Percentiles rank a stretch among this genome's conserved stretches.
Conservation (phyloP, 2,888 invertebrate genomes). For the Hypolimnas misippus region DNA sequence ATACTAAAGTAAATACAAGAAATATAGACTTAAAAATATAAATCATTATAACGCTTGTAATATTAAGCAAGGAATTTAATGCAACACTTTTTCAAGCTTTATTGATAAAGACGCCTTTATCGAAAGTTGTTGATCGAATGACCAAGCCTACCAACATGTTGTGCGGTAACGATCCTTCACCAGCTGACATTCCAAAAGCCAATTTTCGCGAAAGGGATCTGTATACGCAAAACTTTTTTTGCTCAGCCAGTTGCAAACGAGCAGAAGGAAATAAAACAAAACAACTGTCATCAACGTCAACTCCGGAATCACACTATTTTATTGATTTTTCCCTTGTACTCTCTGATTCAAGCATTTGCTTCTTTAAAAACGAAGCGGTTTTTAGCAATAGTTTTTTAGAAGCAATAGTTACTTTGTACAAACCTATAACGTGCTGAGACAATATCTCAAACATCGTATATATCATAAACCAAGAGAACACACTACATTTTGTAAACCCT, state of each 20-base stretch:
- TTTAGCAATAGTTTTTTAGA: too few relatives aligned
- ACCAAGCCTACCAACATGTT: slow-evolving; percentile 35
- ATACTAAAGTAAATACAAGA: too few relatives aligned
- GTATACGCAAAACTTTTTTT: slow-evolving; percentile 66
- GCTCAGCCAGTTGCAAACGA: slow-evolving; percentile 63
- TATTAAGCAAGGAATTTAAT: too few relatives aligned
- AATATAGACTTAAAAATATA: too few relatives aligned
- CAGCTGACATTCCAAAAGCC: slow-evolving; percentile 75
- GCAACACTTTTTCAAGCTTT: too few relatives aligned
- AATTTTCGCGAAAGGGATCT: slow-evolving; percentile 70
- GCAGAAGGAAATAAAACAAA: slow-evolving; percentile 73
- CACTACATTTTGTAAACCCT: too few relatives aligned
- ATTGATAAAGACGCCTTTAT: not conserved
- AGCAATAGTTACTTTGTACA: too few relatives aligned
- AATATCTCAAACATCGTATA: too few relatives aligned
- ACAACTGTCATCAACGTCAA: slow-evolving; percentile 78
- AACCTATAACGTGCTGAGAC: too few relatives aligned
- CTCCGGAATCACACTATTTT: slow-evolving; percentile 54
- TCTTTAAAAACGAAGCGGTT: too few relatives aligned
- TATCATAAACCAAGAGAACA: too few relatives aligned
- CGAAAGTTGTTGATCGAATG: not conserved
- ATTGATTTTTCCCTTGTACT: slow-evolving; percentile 48
- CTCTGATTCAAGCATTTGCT: slow-evolving; percentile 5
- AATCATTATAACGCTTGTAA: too few relatives aligned
- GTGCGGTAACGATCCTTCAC: slow-evolving; percentile 50